Base-by-base conservation (phyloP, 1,140 invertebrate genomes). In the Euura saliciscinereae region DNA sequence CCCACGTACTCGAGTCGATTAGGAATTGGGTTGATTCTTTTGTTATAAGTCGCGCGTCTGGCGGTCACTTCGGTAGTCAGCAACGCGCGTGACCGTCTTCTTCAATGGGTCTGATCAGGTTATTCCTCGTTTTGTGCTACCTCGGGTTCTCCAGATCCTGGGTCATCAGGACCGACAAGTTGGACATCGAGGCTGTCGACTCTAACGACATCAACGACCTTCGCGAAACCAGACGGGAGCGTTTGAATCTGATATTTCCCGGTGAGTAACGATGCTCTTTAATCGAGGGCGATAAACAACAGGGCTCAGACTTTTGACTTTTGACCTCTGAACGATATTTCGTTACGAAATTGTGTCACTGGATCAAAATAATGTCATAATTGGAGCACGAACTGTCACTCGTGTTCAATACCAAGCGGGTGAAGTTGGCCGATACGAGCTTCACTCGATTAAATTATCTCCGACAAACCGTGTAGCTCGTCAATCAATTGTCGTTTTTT, bases 171-270 rank as follows among this genome's bases (percentile, higher is more conserved):
- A 67, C 28, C 43, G 45, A 68, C 51, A 13, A 13, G 28, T 7
- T 45, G n/a, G 68, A 66, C 8, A 45, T 6, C n/a, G 71, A 66
- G 11, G 43, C 46, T 4, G 73, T 46, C 8, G 66, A 65, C 65
- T 13, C 66, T 44, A 70, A 75, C 51, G 64, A 68, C 2, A 43
- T 45, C 5, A 70, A 75, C 51, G 64, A 68, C 2, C 51, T 45
- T 6, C 45, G 59, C 43, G 70, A 69, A 65, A 73, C 43, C 8
- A 46, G 44, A 45, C 51, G 66, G 44, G 70, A 72, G 43, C 67
- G 67, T 8, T 64, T 76, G 51, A 74, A 73, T 68, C 43, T 76
- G 10, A 76, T 76, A 13, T 76, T 74, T 45, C 75, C 75, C 70
- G 75, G 75, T 76, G 66, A 76, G 73, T 6, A 70, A 28, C 28